These are phyloP conservation scores for Alces alces DNA, from an alignment of 2,113 vertebrate species.

Conservation along the genomic window DNA sequence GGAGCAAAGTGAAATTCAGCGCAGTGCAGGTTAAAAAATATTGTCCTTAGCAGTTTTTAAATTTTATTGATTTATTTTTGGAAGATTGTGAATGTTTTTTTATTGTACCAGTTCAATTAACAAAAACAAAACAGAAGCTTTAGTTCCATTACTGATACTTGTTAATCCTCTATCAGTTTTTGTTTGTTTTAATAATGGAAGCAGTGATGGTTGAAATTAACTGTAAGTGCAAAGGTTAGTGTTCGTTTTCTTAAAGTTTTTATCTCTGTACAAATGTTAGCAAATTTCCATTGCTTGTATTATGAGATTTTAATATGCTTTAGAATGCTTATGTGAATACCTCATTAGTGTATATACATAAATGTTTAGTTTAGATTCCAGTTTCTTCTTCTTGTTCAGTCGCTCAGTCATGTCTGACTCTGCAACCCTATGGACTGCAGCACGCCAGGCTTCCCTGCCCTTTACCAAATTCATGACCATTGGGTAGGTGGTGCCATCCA, in stretches of 20 bases:
- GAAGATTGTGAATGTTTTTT: not conserved
- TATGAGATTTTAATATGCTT: constrained; percentile 38
- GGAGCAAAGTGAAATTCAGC: constrained; percentile 33
- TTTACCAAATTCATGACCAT: not conserved
- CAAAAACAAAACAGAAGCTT: not conserved
- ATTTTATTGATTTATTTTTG: not conserved
- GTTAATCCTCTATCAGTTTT: not conserved
- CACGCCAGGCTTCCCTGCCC: not conserved
- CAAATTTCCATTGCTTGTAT: constrained; percentile 37
- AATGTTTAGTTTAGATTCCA: not conserved
- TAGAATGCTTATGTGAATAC: not conserved
- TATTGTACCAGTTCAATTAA: not conserved
- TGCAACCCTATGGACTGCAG: not conserved
- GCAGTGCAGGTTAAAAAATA: not conserved
- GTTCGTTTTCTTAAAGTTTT: constrained; percentile 16
- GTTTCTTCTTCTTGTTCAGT: not conserved
- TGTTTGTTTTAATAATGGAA: constrained; percentile 38
- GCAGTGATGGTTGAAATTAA: constrained; percentile 62
- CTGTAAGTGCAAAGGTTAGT: constrained; percentile 45
- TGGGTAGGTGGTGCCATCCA: not conserved
- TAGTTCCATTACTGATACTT: not conserved
- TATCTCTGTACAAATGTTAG: constrained; percentile 46
- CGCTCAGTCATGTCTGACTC: not conserved
- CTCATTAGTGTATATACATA: not conserved
- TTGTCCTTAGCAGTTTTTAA: not conserved